These are phyloP conservation scores for Parotocinclus haroldoi DNA, from an alignment of 2,797 vertebrate genomes.

Conservation along the genomic window DNA sequence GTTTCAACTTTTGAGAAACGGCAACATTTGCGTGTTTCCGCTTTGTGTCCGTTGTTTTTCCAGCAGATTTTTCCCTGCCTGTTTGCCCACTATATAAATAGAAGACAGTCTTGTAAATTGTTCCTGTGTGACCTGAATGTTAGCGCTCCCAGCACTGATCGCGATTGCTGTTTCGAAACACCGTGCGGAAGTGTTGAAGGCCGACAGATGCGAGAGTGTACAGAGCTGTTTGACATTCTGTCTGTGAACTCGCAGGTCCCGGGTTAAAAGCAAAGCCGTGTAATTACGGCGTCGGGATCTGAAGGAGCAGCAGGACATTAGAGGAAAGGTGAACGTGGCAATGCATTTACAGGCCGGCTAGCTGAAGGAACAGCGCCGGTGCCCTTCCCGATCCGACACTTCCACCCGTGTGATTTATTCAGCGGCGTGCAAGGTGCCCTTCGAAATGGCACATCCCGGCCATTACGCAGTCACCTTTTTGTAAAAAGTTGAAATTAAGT, in stretches of 20 bases:
- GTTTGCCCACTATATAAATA: background rate
- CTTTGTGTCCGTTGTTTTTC: background rate
- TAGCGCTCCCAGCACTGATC: background rate
- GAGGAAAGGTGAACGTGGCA: slow-evolving; percentile 17
- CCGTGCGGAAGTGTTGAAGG: background rate
- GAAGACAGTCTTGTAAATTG: too few species aligned
- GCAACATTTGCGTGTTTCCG: too few species aligned
- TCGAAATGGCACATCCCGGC: slow-evolving; percentile 40
- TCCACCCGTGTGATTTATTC: slow-evolving; percentile 46
- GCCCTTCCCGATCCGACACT: slow-evolving; percentile 27
- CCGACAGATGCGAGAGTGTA: slow-evolving; percentile 2
- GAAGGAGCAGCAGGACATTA: slow-evolving; percentile 31
- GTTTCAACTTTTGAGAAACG: too few species aligned
- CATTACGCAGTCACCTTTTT: slow-evolving; percentile 44
- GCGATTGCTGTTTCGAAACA: background rate
- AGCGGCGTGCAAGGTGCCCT: slow-evolving; percentile 39
- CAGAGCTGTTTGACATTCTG: slow-evolving; percentile 31
- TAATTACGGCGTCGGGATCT: slow-evolving; percentile 20
- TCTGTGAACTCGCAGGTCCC: slow-evolving; percentile 12
- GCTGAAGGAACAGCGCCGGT: background rate
- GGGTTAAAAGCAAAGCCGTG: slow-evolving; percentile 32
- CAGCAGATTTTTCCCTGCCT: background rate
- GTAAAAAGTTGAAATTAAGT: slow-evolving; percentile 39
- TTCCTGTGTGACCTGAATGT: too few species aligned
- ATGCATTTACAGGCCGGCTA: slow-evolving; percentile 31